Conservation (phyloP, 2,113 vertebrate genomes). For the Pogona vitticeps region DNA sequence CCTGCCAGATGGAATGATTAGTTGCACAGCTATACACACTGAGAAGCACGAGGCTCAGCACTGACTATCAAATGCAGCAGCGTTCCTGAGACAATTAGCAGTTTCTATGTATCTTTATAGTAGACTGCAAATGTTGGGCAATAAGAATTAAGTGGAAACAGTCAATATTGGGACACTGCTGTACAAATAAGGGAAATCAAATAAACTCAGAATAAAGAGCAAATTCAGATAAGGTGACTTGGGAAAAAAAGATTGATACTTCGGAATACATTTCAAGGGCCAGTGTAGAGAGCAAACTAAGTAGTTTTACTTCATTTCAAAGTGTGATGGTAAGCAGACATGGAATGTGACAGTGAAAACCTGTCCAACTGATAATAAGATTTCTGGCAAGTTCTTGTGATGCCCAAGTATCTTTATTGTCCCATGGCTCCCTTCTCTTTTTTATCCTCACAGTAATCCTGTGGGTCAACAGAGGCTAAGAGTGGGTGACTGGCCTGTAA, state of each 20-base stretch:
- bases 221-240: not conserved
- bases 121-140: constrained; percentile 25
- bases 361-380: not conserved
- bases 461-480: not conserved
- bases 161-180: not conserved
- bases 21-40: not conserved
- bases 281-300: not conserved
- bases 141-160: not conserved
- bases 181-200: not conserved
- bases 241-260: not conserved
- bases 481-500: not conserved
- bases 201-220: not conserved
- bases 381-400: not conserved
- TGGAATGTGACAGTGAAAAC: not conserved
- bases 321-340: not conserved
- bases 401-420: not conserved
- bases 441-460: not conserved
- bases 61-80: constrained; percentile 22
- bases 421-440: not conserved
- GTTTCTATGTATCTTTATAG: constrained; percentile 40
- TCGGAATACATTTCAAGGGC: not conserved
- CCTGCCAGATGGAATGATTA: not conserved
- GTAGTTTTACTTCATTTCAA: not conserved
- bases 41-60: not conserved
- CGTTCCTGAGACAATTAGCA: constrained; percentile 27